Evolutionary conservation across 1,140 invertebrate species (phyloP).

Genomic region (Dufourea novaeangliae): DNA sequence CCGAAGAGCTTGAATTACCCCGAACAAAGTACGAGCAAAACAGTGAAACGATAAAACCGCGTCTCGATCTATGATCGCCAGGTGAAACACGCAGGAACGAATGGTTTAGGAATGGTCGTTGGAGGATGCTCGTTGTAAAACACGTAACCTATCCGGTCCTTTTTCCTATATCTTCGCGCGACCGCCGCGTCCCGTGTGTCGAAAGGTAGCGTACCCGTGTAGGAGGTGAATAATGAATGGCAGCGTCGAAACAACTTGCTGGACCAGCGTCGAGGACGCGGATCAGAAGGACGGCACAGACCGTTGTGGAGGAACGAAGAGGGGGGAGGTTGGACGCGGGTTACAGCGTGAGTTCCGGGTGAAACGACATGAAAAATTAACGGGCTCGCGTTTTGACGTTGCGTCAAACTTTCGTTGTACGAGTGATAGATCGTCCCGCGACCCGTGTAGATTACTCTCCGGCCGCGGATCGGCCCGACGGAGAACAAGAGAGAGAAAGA

Average conservation of each 20-base stretch:
- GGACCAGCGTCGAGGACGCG: constrained; percentile 61
- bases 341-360: constrained; percentile 60
- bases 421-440: constrained; percentile 69
- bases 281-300: constrained; percentile 38
- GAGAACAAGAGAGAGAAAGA: neutral
- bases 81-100: no score
- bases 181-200: constrained; percentile 50
- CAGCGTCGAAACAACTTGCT: constrained; percentile 70
- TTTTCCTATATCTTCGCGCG: constrained; percentile 32
- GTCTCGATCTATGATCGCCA: no score
- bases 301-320: neutral
- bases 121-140: constrained; percentile 3
- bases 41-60: no score
- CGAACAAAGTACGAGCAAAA: no score
- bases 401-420: constrained; percentile 73
- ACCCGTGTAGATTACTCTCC: constrained; percentile 56
- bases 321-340: constrained; percentile 28
- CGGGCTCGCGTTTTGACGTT: constrained; percentile 69
- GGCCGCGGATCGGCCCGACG: constrained; percentile 1
- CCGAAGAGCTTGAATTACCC: no score
- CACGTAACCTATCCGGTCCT: constrained; percentile 14
- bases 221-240: constrained; percentile 75
- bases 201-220: constrained; percentile 65
- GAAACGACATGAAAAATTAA: constrained; percentile 76
- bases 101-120: neutral